Evolutionary conservation across 1,140 invertebrate genomes (phyloP).

Genomic region (Meloidogyne floridensis): DNA sequence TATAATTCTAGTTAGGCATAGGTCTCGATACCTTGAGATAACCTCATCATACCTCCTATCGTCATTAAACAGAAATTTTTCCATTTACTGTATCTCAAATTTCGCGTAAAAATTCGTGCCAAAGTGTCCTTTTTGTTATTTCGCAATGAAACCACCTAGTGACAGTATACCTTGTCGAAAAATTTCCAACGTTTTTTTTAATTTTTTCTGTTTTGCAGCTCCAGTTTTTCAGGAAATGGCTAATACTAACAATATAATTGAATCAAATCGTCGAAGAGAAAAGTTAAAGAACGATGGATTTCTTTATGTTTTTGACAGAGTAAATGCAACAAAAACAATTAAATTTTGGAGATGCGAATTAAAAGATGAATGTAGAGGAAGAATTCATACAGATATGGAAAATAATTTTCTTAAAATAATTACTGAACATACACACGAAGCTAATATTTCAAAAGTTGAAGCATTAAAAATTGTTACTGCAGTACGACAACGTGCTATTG

Average conservation of each 20-base stretch:
- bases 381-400: conserved; percentile 14
- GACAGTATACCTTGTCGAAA: no score
- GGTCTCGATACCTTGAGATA: no score
- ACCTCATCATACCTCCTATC: no score
- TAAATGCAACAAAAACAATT: conserved; percentile 14
- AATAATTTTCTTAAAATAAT: conserved; percentile 3
- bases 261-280: conserved; percentile 2
- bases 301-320: conserved; percentile 6
- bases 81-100: no score
- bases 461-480: conserved; percentile 3
- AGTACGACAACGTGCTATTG: background rate
- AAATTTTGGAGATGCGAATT: conserved; percentile 21
- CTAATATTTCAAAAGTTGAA: conserved; percentile 14
- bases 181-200: no score
- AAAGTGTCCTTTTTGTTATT: no score
- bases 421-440: conserved; percentile 15
- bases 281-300: conserved; percentile 3
- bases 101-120: no score
- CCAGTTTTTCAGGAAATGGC: no score
- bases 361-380: conserved; percentile 10
- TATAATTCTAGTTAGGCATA: no score
- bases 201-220: no score
- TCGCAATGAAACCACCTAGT: no score
- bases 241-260: background rate
- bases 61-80: no score